phyloP scores from a whole-genome alignment of 1,140 invertebrate species.

The Drosophila mayri region DNA sequence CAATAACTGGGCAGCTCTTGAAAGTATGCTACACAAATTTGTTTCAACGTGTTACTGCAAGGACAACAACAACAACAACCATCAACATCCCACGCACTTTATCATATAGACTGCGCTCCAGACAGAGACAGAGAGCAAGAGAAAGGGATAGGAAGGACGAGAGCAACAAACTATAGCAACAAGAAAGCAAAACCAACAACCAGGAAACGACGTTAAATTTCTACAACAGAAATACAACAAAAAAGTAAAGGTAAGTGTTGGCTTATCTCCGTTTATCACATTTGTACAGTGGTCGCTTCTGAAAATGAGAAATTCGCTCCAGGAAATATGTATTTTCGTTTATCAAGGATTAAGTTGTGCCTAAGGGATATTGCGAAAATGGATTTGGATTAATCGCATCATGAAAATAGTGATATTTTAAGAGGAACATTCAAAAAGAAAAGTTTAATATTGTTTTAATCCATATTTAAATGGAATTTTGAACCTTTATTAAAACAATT shows the following conservation, averaged over 20 bases:
- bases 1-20: conserved; percentile 62
- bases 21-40: conserved; percentile 77
- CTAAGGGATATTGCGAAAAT: neutral
- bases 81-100: conserved; percentile 42
- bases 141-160: conserved; percentile 3
- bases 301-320: conserved; percentile 5
- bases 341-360: conserved; percentile 15
- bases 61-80: conserved; percentile 39
- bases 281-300: conserved; percentile 9
- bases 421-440: neutral
- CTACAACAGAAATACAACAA: conserved; percentile 44
- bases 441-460: no score
- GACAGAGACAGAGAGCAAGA: conserved; percentile 22
- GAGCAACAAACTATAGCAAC: conserved; percentile 33
- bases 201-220: conserved; percentile 36
- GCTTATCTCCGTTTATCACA: conserved; percentile 24
- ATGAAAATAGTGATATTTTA: neutral
- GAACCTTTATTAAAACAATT: no score
- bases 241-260: conserved; percentile 57
- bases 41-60: conserved; percentile 61
- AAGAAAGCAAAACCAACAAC: conserved; percentile 16
- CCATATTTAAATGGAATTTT: no score
- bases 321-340: conserved; percentile 4
- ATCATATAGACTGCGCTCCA: conserved; percentile 43
- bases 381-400: neutral